Evolutionary conservation across 2,888 invertebrate species (phyloP).

Genomic region (Galerucella calmariensis): DNA sequence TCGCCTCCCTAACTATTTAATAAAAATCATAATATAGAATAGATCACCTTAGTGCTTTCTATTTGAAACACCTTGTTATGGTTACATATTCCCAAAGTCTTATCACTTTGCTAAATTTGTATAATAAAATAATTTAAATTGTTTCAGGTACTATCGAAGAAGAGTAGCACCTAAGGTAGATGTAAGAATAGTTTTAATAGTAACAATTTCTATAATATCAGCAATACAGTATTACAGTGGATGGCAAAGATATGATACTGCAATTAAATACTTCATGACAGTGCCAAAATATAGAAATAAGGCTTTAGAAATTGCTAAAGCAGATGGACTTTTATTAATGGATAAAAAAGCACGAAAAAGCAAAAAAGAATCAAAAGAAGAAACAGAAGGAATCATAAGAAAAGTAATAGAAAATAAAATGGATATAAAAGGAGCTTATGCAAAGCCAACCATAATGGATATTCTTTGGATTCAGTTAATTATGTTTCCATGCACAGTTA

Average conservation of each 20-base stretch:
- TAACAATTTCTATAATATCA: constrained; percentile 86
- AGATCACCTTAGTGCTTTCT: too few species aligned
- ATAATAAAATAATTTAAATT: background rate
- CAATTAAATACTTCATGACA: constrained; percentile 87
- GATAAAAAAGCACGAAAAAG: constrained; percentile 69
- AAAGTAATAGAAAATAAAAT: constrained; percentile 90
- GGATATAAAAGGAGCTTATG: constrained; percentile 93
- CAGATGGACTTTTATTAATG: constrained; percentile 67
- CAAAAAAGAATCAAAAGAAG: constrained; percentile 69
- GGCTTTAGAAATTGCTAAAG: constrained; percentile 77
- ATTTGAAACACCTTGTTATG: too few species aligned
- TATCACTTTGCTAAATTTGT: background rate
- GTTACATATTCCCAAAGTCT: too few species aligned
- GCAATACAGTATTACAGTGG: constrained; percentile 85
- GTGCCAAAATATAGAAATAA: constrained; percentile 88
- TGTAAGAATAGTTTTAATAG: constrained; percentile 86
- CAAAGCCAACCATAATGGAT: constrained; percentile 81
- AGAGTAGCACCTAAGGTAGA: constrained; percentile 92
- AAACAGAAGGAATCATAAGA: constrained; percentile 82
- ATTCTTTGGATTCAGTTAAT: constrained; percentile 87
- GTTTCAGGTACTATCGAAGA: constrained; percentile 81
- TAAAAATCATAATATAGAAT: too few species aligned
- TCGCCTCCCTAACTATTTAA: too few species aligned
- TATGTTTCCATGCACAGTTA: constrained; percentile 80
- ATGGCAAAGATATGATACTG: constrained; percentile 83